Evolutionary conservation across 2,113 vertebrate species (phyloP), one percentile per base, ranked within the genome.

Genomic region (Potamarius usumacintae): DNA sequence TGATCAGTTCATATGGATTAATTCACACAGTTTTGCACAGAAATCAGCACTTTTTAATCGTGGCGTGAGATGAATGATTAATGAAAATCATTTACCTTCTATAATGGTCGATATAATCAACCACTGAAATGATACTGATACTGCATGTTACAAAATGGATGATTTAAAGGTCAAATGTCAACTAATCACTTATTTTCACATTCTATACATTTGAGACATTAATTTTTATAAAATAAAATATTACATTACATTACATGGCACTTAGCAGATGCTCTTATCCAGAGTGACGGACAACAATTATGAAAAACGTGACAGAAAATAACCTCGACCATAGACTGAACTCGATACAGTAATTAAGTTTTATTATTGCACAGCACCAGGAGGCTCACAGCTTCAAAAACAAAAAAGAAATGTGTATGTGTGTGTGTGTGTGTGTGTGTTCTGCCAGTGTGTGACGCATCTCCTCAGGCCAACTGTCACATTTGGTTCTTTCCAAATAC

Each of bases 401-500:
- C 42, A 50, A 65, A 63, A 34, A 77, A 42, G 57, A 60, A 83
- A n/a, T 30, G 77, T 30, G 53, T 34, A 34, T 57, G 53, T 58
- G 53, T 80, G 53, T 81, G 78, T 81, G 53, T 81, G 78, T 81
- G 77, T 79, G 77, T 79, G 55, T 81, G 55, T 60, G 17, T 58
- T 57, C 67, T 30, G 67, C 10, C 60, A 48, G 74, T 65, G 62
- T 69, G 80, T 89, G 87, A 90, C 65, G 34, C 87, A 86, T 79
- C 77, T 87, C 60, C 83, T 81, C 79, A 80, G 84, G 85, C 90
- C 86, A 90, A 90, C 89, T 91, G 90, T 91, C 86, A 82, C 88
- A 72, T 86, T 90, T 42, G 62, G 14, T 90, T 84, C 76, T 63
- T 88, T 86, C 85, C 88, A 87, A 89, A 89, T 88, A 67, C 83